Conservation (phyloP, 2,888 invertebrate species). For the Pycnomerus fuliginosus region DNA sequence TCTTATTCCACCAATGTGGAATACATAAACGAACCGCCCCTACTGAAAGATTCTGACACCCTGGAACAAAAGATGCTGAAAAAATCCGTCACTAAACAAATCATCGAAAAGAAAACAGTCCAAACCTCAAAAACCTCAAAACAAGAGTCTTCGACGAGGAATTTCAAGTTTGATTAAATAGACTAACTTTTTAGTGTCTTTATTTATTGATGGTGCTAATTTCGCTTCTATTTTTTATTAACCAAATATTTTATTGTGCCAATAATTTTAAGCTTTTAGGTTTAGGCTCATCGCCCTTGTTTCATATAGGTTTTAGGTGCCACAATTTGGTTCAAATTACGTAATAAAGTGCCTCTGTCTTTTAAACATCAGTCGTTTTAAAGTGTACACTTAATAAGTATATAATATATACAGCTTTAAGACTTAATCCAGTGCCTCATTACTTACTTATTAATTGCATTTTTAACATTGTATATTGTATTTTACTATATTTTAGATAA, state of each 20-base stretch:
- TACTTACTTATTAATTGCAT: too few relatives aligned
- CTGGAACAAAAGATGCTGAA: constrained; percentile 67
- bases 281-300: constrained; percentile 10
- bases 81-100: constrained; percentile 68
- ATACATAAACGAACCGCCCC: constrained; percentile 45
- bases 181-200: constrained; percentile 33
- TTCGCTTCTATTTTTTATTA: constrained; percentile 32
- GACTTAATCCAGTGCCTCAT: constrained; percentile 20
- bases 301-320: constrained; percentile 14
- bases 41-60: constrained; percentile 56
- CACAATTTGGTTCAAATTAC: constrained; percentile 20
- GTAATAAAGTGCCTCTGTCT: constrained; percentile 19
- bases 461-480: constrained; percentile 7
- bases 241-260: constrained; percentile 38
- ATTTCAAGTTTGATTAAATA: constrained; percentile 48
- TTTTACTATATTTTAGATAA: constrained; percentile 8
- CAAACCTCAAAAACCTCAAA: constrained; percentile 59
- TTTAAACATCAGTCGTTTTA: too few relatives aligned
- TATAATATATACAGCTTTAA: constrained; percentile 17
- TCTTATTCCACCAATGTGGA: constrained; percentile 45
- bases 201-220: constrained; percentile 43
- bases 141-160: constrained; percentile 50
- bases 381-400: too few relatives aligned
- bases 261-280: constrained; percentile 36
- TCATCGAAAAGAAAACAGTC: constrained; percentile 67